Evolutionary conservation across 2,888 invertebrate genomes (phyloP).

Genomic region (Dicyrtoma fusca): DNA sequence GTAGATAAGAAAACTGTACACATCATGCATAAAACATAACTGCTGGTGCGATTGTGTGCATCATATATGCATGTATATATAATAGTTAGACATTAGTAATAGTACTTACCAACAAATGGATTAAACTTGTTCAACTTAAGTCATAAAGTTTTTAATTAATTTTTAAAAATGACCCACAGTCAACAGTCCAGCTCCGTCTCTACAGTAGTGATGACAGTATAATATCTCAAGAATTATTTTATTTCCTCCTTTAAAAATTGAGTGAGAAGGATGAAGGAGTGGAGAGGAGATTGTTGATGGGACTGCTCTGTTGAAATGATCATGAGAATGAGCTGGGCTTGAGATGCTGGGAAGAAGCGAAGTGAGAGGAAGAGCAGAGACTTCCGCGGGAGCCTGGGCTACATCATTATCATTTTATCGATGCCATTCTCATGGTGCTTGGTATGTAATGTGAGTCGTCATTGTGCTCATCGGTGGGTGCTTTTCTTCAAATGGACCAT

Average conservation of each 20-base stretch:
- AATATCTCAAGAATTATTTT: not conserved
- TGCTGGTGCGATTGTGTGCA: too few species aligned
- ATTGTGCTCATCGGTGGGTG: slow-evolving; percentile 1
- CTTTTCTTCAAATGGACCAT: slow-evolving; percentile 20
- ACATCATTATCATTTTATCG: slow-evolving; percentile 27
- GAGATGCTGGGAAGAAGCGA: too few species aligned
- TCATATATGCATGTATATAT: too few species aligned
- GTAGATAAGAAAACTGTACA: too few species aligned
- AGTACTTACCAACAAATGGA: too few species aligned
- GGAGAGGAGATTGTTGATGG: not conserved
- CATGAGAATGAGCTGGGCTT: not conserved
- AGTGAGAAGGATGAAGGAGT: too few species aligned
- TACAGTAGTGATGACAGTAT: not conserved
- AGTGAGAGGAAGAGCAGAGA: slow-evolving; percentile 4
- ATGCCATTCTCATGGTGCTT: slow-evolving; percentile 19
- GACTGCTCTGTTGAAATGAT: too few species aligned
- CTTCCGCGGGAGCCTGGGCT: not conserved
- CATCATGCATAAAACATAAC: too few species aligned
- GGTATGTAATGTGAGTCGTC: slow-evolving; percentile 23
- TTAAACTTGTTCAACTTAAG: too few species aligned
- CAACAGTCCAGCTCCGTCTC: not conserved
- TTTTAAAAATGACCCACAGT: not conserved
- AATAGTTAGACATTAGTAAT: too few species aligned
- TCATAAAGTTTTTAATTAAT: not conserved
- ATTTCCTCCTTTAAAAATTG: too few species aligned